Evolutionary conservation across 1,140 invertebrate genomes (phyloP).

Genomic region (Drosophila santomea): DNA sequence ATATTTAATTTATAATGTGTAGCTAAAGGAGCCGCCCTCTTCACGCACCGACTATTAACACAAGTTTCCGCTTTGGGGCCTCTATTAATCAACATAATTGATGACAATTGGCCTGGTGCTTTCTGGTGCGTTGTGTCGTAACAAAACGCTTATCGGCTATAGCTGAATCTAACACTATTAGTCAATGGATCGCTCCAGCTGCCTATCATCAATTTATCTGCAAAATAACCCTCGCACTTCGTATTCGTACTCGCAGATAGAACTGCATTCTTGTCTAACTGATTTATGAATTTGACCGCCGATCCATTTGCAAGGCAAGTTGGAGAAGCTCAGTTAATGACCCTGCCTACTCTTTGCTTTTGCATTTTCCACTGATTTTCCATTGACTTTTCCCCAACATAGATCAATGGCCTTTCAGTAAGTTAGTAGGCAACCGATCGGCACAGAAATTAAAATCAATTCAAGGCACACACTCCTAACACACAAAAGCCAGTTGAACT

Average conservation of each 20-base stretch:
- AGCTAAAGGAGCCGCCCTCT: constrained; percentile 27
- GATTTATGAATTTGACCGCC: constrained; percentile 79
- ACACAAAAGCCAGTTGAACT: constrained; percentile 41
- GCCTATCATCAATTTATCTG: constrained; percentile 78
- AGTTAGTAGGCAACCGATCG: constrained; percentile 66
- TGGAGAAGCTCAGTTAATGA: constrained; percentile 65
- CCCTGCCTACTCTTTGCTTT: constrained; percentile 41
- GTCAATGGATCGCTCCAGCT: constrained; percentile 69
- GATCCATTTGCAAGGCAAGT: constrained; percentile 45
- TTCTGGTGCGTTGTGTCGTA: constrained; percentile 50
- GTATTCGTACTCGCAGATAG: constrained; percentile 29
- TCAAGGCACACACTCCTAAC: constrained; percentile 59
- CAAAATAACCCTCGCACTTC: constrained; percentile 25
- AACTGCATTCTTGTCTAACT: constrained; percentile 73
- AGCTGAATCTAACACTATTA: constrained; percentile 77
- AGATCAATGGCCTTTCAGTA: constrained; percentile 59
- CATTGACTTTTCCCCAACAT: constrained; percentile 33
- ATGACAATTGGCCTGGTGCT: constrained; percentile 63
- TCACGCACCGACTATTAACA: constrained; percentile 27
- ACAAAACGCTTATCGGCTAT: constrained; percentile 75
- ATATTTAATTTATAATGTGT: constrained; percentile 33
- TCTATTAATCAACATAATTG: constrained; percentile 79
- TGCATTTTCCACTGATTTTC: constrained; percentile 27
- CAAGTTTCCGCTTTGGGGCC: constrained; percentile 26
- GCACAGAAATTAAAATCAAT: constrained; percentile 50